These are phyloP conservation scores for Dinomys branickii DNA, from an alignment of 2,113 vertebrate genomes.

Conservation along the genomic window DNA sequence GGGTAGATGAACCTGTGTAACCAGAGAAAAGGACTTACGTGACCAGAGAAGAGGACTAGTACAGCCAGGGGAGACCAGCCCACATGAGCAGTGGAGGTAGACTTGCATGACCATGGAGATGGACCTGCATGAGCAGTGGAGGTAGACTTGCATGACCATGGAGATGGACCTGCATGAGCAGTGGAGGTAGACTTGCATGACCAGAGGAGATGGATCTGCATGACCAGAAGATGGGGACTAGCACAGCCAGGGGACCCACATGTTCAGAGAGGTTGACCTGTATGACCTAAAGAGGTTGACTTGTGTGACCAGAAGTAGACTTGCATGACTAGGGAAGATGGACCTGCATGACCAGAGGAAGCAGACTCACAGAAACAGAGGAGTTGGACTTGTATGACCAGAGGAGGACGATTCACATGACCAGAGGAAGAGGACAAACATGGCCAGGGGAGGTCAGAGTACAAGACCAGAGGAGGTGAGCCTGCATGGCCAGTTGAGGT, in stretches of 20 bases:
- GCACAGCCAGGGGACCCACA: not conserved
- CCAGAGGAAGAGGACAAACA: no score
- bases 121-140: not conserved
- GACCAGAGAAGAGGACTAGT: not conserved
- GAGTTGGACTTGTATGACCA: no score
- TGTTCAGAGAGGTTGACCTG: not conserved
- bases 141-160: not conserved
- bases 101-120: not conserved
- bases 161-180: not conserved
- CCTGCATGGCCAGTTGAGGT: no score
- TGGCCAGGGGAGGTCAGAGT: no score
- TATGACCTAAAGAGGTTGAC: not conserved
- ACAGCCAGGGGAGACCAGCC: no score
- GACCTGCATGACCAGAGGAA: no score
- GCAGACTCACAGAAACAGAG: not conserved
- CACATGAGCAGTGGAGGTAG: not conserved
- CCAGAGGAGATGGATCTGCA: not conserved
- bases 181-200: not conserved
- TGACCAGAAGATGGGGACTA: not conserved
- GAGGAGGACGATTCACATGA: no score
- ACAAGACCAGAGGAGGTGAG: no score
- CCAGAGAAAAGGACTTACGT: not conserved
- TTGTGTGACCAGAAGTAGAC: not conserved
- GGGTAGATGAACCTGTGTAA: not conserved
- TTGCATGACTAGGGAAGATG: no score